Conservation (phyloP, 2,888 invertebrate genomes). For the Cephus pygmeus region DNA sequence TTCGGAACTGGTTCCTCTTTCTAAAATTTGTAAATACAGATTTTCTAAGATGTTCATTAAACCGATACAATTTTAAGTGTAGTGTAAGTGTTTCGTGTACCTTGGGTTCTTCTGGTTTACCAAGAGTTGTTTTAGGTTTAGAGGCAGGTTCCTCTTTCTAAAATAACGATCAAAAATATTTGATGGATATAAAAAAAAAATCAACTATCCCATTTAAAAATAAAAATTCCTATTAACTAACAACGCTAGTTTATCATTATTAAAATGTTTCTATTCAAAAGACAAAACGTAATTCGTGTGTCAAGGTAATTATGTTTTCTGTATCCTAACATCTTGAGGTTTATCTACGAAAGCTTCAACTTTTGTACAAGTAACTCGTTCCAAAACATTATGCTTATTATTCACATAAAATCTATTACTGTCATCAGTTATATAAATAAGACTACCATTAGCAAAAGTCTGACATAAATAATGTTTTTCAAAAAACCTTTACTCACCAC, state of each 20-base stretch:
- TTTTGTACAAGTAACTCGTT: slow-evolving; percentile 47
- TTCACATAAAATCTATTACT: neutral
- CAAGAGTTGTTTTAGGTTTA: slow-evolving; percentile 33
- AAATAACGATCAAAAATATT: slow-evolving; percentile 22
- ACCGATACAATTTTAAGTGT: neutral
- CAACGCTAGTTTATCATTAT: neutral
- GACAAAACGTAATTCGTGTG: slow-evolving; percentile 8
- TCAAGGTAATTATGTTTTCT: neutral
- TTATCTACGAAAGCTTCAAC: slow-evolving; percentile 5
- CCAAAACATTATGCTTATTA: slow-evolving; percentile 38
- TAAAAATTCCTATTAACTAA: neutral
- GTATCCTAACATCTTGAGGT: slow-evolving; percentile 17
- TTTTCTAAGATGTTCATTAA: slow-evolving; percentile 7
- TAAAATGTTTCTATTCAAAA: slow-evolving; percentile 25
- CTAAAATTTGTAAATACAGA: slow-evolving; percentile 27
- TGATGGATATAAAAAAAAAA: neutral
- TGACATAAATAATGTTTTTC: neutral
- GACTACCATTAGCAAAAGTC: neutral
- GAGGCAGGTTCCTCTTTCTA: slow-evolving; percentile 41
- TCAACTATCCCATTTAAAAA: neutral
- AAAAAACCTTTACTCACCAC: neutral
- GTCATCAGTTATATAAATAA: neutral
- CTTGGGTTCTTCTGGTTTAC: slow-evolving; percentile 41
- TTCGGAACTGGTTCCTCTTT: slow-evolving; percentile 19
- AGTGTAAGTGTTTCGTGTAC: slow-evolving; percentile 29